These are phyloP conservation scores for Nymphicus hollandicus DNA, from an alignment of 2,113 vertebrate genomes.

Conservation along the genomic window DNA sequence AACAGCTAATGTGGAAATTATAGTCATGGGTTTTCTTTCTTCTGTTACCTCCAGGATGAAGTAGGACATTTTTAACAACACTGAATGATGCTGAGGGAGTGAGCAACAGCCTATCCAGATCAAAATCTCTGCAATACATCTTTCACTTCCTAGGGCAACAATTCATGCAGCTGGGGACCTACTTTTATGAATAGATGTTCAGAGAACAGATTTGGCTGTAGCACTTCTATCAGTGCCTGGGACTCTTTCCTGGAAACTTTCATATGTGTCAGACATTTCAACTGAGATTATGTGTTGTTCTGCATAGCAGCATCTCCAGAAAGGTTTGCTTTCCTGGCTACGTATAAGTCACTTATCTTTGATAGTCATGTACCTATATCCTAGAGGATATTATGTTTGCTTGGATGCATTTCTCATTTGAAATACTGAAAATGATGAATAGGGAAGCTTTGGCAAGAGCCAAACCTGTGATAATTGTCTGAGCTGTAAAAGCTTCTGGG, in stretches of 20 bases:
- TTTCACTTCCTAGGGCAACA: constrained; percentile 15
- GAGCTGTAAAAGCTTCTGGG: constrained; percentile 15
- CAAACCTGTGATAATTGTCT: constrained; percentile 16
- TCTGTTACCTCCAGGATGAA: background rate
- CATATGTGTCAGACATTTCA: background rate
- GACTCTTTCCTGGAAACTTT: background rate
- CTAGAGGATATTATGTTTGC: background rate
- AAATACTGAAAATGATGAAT: background rate
- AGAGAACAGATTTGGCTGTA: background rate
- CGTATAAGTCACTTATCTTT: background rate
- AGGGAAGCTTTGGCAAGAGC: background rate
- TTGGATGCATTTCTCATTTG: background rate
- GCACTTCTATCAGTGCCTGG: background rate
- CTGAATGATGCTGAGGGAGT: background rate
- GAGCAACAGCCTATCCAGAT: background rate
- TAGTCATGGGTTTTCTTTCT: background rate
- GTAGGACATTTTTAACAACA: background rate
- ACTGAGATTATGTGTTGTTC: background rate
- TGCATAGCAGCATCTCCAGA: background rate
- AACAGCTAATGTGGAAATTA: background rate
- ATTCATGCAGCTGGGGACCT: constrained; percentile 5
- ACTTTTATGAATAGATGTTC: constrained; percentile 33
- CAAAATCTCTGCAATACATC: background rate
- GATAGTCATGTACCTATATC: background rate
- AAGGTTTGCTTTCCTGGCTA: background rate